phyloP scores from a whole-genome alignment of 2,113 vertebrate genomes.

The Lepus timidus region DNA sequence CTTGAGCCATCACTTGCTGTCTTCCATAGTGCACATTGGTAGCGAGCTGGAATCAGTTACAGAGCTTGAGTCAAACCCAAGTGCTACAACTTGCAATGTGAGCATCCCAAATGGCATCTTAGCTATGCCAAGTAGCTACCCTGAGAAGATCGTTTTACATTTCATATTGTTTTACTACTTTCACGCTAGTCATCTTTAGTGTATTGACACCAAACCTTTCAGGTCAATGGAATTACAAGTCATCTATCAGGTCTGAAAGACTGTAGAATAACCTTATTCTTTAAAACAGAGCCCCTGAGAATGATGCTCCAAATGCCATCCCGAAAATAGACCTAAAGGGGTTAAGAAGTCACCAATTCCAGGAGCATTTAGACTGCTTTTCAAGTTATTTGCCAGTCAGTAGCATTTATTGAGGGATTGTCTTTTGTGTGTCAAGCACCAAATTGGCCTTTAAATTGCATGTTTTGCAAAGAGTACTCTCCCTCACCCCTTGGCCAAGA shows the following conservation, averaged over 20 bases:
- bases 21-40: no score
- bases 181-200: background rate
- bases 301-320: background rate
- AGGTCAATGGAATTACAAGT: constrained; percentile 2
- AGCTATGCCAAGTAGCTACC: no score
- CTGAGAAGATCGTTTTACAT: background rate
- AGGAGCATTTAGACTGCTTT: background rate
- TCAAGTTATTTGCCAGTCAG: constrained; percentile 5
- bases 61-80: no score
- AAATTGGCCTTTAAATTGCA: constrained; percentile 59
- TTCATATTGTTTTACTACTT: background rate
- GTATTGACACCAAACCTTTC: background rate
- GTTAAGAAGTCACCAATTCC: constrained; percentile 28
- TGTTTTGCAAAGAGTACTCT: constrained; percentile 8
- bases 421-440: constrained; percentile 38
- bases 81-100: no score
- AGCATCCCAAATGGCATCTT: no score
- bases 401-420: constrained; percentile 45
- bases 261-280: background rate
- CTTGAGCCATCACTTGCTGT: no score
- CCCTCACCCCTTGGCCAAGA: background rate
- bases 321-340: background rate
- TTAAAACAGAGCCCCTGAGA: constrained; percentile 10
- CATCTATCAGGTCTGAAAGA: constrained; percentile 10
- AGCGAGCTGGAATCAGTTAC: no score